Base-by-base conservation (phyloP, 1,140 invertebrate species). In the Drosophila leontia region DNA sequence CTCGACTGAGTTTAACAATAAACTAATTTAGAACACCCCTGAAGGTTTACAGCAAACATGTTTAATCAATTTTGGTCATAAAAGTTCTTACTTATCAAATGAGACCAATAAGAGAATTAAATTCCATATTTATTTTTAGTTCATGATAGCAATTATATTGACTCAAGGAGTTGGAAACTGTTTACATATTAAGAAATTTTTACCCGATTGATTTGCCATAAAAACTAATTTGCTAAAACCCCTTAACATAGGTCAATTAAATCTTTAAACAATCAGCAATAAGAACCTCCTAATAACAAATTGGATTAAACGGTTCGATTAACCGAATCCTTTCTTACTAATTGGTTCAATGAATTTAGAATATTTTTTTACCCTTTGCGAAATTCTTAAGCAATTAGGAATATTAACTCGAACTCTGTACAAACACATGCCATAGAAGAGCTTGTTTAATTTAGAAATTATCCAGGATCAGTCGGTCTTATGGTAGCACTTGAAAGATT, bases 381-480 rank as follows among this genome's bases (percentile, higher is more conserved):
- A 35, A 35, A 35, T 7, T 13, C 32, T 35, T 12, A 4, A 35
- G 17, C 32, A 19, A 19, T 53, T 53, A 53, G 32, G 11, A 53
- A 53, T 19, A 53, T 53, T 53, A 53, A 13, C 3, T 19, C 11
- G 7, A 53, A 13, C n/a, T 53, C 12, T 35, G 2, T 19, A 15
- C 17, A 53, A 53, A 15, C 51, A 13, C 51, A 23, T 19, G 17
- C 32, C 32, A 53, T 11, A 1, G 7, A 7, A 13, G 3, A 4
- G 6, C 29, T 59, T 48, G 13, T 23, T 41, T 15, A 26, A 44
- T 42, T n/a, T 13, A 64, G 15, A 35, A 41, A 29, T 65, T 69
- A 44, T 65, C 45, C 57, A 23, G 67, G 67, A 64, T 68, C 64
- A 26, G 23, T n/a, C 35, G 51, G 34, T 57, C 68, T 34, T 41